Evolutionary conservation across 2,113 vertebrate genomes (phyloP), one percentile per base, ranked within the genome.

Genomic region (Pterocles orientalis): DNA sequence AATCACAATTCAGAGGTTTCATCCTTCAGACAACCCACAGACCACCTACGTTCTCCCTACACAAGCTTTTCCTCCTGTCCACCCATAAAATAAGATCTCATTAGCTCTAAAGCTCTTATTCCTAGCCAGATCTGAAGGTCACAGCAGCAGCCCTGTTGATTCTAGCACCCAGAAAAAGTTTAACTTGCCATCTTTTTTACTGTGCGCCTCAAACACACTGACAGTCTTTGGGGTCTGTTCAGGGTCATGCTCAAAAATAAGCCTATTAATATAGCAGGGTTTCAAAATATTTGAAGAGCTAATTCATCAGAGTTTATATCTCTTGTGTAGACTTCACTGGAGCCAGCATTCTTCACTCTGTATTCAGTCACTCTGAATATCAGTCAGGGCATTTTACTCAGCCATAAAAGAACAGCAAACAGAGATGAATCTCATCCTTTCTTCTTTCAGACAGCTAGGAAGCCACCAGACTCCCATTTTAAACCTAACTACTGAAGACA

Each of bases 261-360:
- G 9, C 86, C 86, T 71, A 69, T 87, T 71, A 76, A 69, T 57
- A 4, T 58, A 90, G 39, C 34, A 75, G 47, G 48, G 33, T 43
- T 84, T 75, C 36, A 78, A 47, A 94, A 26, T 15, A 14, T 81
- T 18, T 69, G 51, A 89, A 64, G 77, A 71, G 89, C 69, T 95
- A 77, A 28, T 79, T 95, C 86, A 92, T 81, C 89, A 92, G 88
- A 92, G 81, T 92, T 94, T 95, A 26, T 72, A 50, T 60, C 92
- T 83, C 95, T 24, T 41, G 75, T 34, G 75, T 33, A 68, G 88
- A 83, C 79, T 86, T 36, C 76, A 56, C 58, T 43, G 88, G 75
- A 90, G 94, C 80, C 86, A 94, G 64, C 84, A 86, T 84, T 81
- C 92, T 82, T 91, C 86, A 19, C 82, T 56, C 84, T 90, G 87